Base-by-base conservation (phyloP, 2,797 vertebrate species). In the Anguilla megastoma region DNA sequence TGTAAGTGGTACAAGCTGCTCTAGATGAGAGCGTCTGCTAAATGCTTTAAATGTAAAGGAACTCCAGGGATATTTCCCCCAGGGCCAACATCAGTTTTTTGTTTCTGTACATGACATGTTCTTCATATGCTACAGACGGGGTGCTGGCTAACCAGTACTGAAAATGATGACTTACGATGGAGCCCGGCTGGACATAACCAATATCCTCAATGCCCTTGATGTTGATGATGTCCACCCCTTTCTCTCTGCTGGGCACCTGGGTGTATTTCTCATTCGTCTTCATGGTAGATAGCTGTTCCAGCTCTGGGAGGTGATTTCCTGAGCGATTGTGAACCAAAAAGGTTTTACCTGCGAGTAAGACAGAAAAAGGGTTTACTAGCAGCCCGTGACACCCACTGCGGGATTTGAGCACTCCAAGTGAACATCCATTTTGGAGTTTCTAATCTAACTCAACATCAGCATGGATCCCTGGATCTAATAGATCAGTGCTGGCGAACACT, bases 231-330 rank as follows among this genome's bases (percentile, higher is more conserved):
- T 97, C 96, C 80, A 93, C 92, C 41, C 95, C 97, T 92, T 97
- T 97, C 88, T 98, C 97, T 84, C 96, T 95, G 0, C 92, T 94
- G 0, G 96, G 95, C 4, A 97, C 95, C 1, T 95, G 96, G 82
- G 95, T 95, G 91, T 98, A 98, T 89, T 94, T 94, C 83, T 98
- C 97, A 86, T 91, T 95, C 90, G 94, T 93, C 92, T 93, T 97
- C 98, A 98, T 99, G 52, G 88, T 93, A 84, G 82, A n/a, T 30
- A 91, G 89, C 85, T 88, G 6, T n/a, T 90, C 88, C 88, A 86
- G 84, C 86, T 90, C 91, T 85, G 92, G 90, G 84, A 91, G 91
- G 8, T 71, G 88, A 56, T 88, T 89, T 86, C 89, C 91, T 36
- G 92, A 90, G 58, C 80, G 91, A 87, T 92, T 89, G 88, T 89